These are phyloP conservation scores for Varanus komodoensis DNA, from an alignment of 2,113 vertebrate genomes.

Conservation along the genomic window DNA sequence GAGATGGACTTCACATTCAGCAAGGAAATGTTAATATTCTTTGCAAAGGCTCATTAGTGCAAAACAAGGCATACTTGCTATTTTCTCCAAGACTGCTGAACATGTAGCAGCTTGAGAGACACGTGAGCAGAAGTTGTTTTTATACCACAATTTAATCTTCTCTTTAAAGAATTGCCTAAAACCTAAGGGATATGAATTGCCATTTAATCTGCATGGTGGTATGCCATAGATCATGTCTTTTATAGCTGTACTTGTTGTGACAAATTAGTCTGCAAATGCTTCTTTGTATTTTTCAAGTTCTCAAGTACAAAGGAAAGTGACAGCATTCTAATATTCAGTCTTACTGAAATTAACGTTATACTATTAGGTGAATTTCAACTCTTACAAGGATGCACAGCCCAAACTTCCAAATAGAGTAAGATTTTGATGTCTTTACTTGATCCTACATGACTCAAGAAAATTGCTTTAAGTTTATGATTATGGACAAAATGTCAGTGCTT, in stretches of 20 bases:
- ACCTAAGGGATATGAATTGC: slow-evolving; percentile 42
- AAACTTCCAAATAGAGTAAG: not conserved
- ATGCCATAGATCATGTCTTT: slow-evolving; percentile 48
- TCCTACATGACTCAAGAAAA: not conserved
- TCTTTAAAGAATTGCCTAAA: slow-evolving; percentile 43
- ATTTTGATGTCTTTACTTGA: not conserved
- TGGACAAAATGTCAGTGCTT: not conserved
- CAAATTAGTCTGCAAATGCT: slow-evolving; percentile 57
- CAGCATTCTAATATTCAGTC: not conserved
- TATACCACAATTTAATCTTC: slow-evolving; percentile 30
- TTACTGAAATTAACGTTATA: not conserved
- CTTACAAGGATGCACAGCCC: not conserved
- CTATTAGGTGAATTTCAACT: not conserved
- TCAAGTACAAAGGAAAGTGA: not conserved
- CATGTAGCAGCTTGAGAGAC: slow-evolving; percentile 19
- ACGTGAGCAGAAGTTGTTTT: slow-evolving; percentile 29
- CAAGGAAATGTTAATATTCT: slow-evolving; percentile 3
- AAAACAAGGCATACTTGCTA: slow-evolving; percentile 40
- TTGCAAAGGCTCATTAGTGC: slow-evolving; percentile 20
- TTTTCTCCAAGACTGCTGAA: slow-evolving; percentile 39
- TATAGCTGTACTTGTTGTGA: slow-evolving; percentile 23
- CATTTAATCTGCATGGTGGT: slow-evolving; percentile 40
- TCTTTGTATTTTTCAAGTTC: slow-evolving; percentile 11
- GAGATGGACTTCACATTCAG: not conserved
- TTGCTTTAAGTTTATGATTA: not conserved